Evolutionary conservation across 2,797 vertebrate species (phyloP).

Genomic region (Silurus lanzhouensis): DNA sequence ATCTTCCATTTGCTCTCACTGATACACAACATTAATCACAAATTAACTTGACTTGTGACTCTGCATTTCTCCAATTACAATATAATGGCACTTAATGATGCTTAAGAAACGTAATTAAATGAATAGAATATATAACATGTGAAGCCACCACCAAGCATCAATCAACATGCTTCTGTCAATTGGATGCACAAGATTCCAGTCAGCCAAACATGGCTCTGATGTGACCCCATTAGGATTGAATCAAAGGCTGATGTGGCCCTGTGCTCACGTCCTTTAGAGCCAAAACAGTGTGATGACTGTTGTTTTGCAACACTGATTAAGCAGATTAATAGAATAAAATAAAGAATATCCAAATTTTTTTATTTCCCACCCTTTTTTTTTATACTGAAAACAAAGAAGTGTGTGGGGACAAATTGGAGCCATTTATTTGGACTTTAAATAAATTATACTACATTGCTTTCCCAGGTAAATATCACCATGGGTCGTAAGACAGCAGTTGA

Average conservation of each 20-base stretch:
- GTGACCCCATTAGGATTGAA: conserved; percentile 78
- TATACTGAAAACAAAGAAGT: not conserved
- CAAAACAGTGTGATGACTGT: conserved; percentile 69
- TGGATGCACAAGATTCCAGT: conserved; percentile 55
- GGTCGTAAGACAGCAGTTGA: not conserved
- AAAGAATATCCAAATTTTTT: too few species aligned
- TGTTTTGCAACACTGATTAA: conserved; percentile 35
- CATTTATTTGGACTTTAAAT: not conserved
- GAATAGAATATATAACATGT: conserved; percentile 80
- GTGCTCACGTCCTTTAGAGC: conserved; percentile 66
- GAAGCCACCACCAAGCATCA: conserved; percentile 74
- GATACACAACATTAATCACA: conserved; percentile 99
- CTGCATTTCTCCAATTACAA: conserved; percentile 94
- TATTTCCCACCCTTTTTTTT: not conserved
- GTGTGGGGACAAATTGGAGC: not conserved
- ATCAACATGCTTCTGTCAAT: conserved; percentile 79
- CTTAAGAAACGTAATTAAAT: conserved; percentile 86
- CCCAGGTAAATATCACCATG: not conserved
- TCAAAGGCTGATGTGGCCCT: conserved; percentile 71
- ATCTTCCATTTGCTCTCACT: conserved; percentile 92
- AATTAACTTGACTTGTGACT: conserved; percentile 94
- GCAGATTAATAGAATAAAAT: conserved; percentile 9
- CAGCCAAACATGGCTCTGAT: conserved; percentile 69
- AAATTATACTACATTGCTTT: not conserved
- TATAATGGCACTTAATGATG: conserved; percentile 99